Conservation (phyloP, 2,888 invertebrate species). For the Campoplex capitator region DNA sequence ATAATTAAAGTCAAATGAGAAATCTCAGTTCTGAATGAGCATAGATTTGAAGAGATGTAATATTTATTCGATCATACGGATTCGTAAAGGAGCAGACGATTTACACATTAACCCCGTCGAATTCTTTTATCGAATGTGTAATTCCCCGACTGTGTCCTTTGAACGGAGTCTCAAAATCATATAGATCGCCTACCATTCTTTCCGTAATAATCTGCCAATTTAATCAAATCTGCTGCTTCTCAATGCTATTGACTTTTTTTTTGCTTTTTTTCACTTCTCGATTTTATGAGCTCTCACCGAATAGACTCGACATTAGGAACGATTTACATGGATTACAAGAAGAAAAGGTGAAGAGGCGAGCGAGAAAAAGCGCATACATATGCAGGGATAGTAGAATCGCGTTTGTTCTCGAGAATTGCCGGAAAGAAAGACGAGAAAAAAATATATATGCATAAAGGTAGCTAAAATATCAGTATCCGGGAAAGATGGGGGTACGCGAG, state of each 20-base stretch:
- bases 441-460: neutral
- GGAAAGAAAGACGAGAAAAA: neutral
- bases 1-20: neutral
- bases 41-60: neutral
- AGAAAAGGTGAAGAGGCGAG: neutral
- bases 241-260: neutral
- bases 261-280: neutral
- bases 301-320: neutral
- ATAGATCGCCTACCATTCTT: neutral
- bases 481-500: neutral
- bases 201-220: neutral
- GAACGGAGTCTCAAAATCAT: neutral
- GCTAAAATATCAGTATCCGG: neutral
- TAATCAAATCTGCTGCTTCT: neutral
- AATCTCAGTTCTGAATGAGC: neutral
- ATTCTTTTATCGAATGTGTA: neutral
- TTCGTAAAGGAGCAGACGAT: neutral
- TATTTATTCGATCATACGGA: neutral
- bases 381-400: neutral
- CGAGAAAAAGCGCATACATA: neutral
- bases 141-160: neutral
- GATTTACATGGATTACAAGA: conserved; percentile 10
- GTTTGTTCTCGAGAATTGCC: conserved; percentile 24
- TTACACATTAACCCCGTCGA: neutral
- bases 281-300: neutral